These are phyloP conservation scores for Eristalis tenax DNA, from an alignment of 2,888 invertebrate species.

Conservation along the genomic window DNA sequence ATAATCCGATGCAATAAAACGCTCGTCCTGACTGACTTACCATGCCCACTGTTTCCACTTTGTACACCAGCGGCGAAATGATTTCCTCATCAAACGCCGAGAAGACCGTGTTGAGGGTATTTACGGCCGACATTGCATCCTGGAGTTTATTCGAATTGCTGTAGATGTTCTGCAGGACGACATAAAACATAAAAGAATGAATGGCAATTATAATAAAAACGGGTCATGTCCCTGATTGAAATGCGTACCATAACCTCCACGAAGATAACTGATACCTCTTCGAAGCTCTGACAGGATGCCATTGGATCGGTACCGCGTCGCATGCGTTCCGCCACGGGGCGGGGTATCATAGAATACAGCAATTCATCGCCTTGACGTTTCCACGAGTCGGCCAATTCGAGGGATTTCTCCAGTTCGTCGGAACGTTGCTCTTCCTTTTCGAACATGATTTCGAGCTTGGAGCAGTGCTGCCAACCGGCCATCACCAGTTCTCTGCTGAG, in stretches of 20 bases:
- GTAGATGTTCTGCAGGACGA: slow-evolving; percentile 75
- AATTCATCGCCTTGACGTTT: slow-evolving; percentile 92
- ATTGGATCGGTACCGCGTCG: slow-evolving; percentile 88
- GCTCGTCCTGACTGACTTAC: slow-evolving; percentile 77
- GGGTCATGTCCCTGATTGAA: neutral
- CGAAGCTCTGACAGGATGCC: slow-evolving; percentile 88
- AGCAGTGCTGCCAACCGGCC: slow-evolving; percentile 92
- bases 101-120: slow-evolving; percentile 92
- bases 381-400: slow-evolving; percentile 90
- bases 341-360: slow-evolving; percentile 95
- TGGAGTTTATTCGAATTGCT: slow-evolving; percentile 78
- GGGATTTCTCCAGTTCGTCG: slow-evolving; percentile 89
- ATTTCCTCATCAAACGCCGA: slow-evolving; percentile 92
- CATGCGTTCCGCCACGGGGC: slow-evolving; percentile 90
- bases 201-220: slow-evolving; percentile 16
- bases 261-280: slow-evolving; percentile 81
- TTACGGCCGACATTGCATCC: slow-evolving; percentile 90
- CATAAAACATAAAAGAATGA: slow-evolving; percentile 15
- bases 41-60: slow-evolving; percentile 97
- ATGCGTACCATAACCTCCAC: slow-evolving; percentile 77
- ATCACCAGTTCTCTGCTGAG: slow-evolving; percentile 91
- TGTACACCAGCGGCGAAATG: slow-evolving; percentile 92
- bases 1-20: slow-evolving; percentile 46
- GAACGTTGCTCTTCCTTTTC: slow-evolving; percentile 91
- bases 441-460: slow-evolving; percentile 90